phyloP scores from a whole-genome alignment of 1,140 invertebrate species.

The Rhyacophila brunnea region DNA sequence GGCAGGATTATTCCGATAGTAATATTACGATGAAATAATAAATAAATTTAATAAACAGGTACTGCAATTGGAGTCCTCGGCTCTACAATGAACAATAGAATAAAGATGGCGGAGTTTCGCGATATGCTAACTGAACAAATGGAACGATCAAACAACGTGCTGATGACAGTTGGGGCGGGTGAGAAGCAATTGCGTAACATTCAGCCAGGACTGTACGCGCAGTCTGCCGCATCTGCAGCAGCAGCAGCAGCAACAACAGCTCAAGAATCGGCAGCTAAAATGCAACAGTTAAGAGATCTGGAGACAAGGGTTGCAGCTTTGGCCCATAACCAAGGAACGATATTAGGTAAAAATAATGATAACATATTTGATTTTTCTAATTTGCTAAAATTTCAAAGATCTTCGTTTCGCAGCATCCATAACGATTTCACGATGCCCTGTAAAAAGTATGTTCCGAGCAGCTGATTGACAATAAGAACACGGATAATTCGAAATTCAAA shows the following conservation, averaged over 20 bases:
- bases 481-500: too few relatives aligned
- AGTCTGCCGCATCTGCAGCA: background rate
- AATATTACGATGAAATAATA: too few relatives aligned
- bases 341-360: conserved; percentile 26
- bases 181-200: conserved; percentile 14
- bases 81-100: conserved; percentile 63
- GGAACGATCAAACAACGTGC: conserved; percentile 45
- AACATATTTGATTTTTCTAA: too few relatives aligned
- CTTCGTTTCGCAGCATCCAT: too few relatives aligned
- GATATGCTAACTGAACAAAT: conserved; percentile 57
- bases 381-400: too few relatives aligned
- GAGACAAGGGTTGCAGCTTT: conserved; percentile 29
- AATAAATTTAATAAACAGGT: conserved; percentile 49
- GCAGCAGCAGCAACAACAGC: background rate
- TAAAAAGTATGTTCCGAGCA: too few relatives aligned
- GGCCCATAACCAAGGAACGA: conserved; percentile 27
- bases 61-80: conserved; percentile 67
- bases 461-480: too few relatives aligned
- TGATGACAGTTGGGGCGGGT: conserved; percentile 44
- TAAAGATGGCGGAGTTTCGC: conserved; percentile 65
- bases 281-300: conserved; percentile 19
- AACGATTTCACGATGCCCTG: too few relatives aligned
- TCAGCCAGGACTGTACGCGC: background rate
- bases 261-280: conserved; percentile 2
- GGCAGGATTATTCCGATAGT: too few relatives aligned